Conservation (phyloP, 2,113 vertebrate genomes). For the Aplodontia rufa region DNA sequence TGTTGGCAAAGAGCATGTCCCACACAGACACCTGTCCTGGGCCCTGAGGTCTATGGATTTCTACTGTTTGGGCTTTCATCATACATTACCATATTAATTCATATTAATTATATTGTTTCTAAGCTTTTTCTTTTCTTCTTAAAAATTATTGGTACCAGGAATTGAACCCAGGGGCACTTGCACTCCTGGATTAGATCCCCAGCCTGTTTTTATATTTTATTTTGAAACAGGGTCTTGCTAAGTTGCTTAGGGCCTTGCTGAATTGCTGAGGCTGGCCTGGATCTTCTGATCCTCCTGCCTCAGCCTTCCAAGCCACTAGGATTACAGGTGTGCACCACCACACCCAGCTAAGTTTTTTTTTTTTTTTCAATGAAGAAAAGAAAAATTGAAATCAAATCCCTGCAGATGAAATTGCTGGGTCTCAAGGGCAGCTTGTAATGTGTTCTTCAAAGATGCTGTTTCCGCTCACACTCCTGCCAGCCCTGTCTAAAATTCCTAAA, state of each 20-base stretch:
- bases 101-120: not conserved
- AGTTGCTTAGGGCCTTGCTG: too few species aligned
- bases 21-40: not conserved
- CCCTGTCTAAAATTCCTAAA: constrained; percentile 9
- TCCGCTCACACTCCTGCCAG: not conserved
- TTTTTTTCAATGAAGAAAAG: not conserved
- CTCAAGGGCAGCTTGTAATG: not conserved
- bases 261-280: too few species aligned
- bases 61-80: not conserved
- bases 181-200: too few species aligned
- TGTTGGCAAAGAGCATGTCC: too few species aligned
- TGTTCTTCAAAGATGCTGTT: not conserved
- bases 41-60: not conserved
- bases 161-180: too few species aligned
- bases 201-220: too few species aligned
- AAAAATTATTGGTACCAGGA: too few species aligned
- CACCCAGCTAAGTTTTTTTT: too few species aligned
- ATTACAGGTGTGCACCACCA: too few species aligned
- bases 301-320: too few species aligned
- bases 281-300: too few species aligned
- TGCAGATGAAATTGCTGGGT: not conserved
- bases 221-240: too few species aligned
- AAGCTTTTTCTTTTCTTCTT: not conserved
- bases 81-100: not conserved
- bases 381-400: not conserved